Evolutionary conservation across 2,113 vertebrate species (phyloP), one percentile per base, ranked within the genome.

Genomic region (Hippocampus guttulatus): DNA sequence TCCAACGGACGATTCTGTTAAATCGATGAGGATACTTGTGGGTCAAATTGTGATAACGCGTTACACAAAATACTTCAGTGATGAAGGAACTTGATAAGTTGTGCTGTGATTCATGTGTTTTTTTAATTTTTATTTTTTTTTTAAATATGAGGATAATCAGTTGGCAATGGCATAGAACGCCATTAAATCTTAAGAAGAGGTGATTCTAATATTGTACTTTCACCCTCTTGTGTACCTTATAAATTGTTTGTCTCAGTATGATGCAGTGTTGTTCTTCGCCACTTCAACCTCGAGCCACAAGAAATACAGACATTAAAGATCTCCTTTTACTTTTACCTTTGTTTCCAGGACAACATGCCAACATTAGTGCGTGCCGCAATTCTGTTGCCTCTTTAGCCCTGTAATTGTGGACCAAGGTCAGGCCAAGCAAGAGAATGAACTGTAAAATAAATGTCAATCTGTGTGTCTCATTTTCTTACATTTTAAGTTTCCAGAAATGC

Each of bases 401-500:
- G 70, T 81, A 74, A 71, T 75, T 33, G 78, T 75, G 85, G 69
- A 47, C 4, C 1, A 43, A 14, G 3, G 21, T 11, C 40, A 62
- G 14, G 51, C 58, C 61, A 74, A 69, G 76, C 78, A 73, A 86
- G 70, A 77, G 74, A 69, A 79, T 57, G 75, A 81, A 77, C 67
- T 77, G 81, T 51, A 74, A 70, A 64, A 74, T 82, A 82, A 79
- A 85, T 91, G 88, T 91, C 88, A 90, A 84, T 84, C 86, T 88
- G 84, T 84, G 86, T 80, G 86, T 87, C 87, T 89, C 84, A 84
- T 88, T 86, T 89, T 88, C 88, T 91, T 91, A 91, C 85, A 89
- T 91, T 92, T 91, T 88, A 90, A 86, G 85, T 85, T 87, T 87
- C 84, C 81, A 84, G 84, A 90, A 91, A 91, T 87, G 81, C 89